These are phyloP conservation scores for Elysia crispata DNA, from an alignment of 2,888 invertebrate genomes.

Conservation along the genomic window DNA sequence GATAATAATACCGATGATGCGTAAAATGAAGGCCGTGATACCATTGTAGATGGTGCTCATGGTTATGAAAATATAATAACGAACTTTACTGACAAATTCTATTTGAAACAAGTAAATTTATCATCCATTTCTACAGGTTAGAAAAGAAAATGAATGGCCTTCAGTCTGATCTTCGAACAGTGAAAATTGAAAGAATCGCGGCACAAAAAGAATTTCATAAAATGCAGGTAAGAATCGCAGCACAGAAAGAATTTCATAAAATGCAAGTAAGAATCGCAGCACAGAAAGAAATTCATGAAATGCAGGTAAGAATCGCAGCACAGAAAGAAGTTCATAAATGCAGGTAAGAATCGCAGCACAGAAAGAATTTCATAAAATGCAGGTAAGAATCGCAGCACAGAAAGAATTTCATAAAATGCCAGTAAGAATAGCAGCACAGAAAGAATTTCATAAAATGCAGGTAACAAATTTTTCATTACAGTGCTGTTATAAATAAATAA, in stretches of 20 bases:
- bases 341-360: constrained; percentile 58
- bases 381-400: constrained; percentile 59
- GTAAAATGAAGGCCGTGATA: background rate
- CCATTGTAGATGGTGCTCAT: background rate
- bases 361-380: constrained; percentile 62
- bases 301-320: constrained; percentile 57
- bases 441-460: constrained; percentile 58
- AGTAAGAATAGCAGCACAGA: constrained; percentile 60
- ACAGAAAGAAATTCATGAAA: constrained; percentile 63
- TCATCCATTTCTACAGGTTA: constrained; percentile 48
- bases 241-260: constrained; percentile 64
- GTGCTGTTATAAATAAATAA: too few relatives aligned
- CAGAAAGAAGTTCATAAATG: constrained; percentile 64
- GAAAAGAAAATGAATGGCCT: constrained; percentile 55
- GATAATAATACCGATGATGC: too few relatives aligned
- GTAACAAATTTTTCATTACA: too few relatives aligned
- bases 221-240: constrained; percentile 50
- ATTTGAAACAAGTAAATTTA: too few relatives aligned
- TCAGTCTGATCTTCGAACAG: constrained; percentile 54
- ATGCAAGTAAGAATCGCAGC: constrained; percentile 57
- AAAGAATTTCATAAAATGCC: constrained; percentile 62
- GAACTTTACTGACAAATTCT: too few relatives aligned
- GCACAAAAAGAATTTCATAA: constrained; percentile 64
- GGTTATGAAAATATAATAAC: background rate
- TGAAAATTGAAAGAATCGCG: constrained; percentile 57